Conservation (phyloP, 2,888 invertebrate genomes). For the Torymus tubicola region DNA sequence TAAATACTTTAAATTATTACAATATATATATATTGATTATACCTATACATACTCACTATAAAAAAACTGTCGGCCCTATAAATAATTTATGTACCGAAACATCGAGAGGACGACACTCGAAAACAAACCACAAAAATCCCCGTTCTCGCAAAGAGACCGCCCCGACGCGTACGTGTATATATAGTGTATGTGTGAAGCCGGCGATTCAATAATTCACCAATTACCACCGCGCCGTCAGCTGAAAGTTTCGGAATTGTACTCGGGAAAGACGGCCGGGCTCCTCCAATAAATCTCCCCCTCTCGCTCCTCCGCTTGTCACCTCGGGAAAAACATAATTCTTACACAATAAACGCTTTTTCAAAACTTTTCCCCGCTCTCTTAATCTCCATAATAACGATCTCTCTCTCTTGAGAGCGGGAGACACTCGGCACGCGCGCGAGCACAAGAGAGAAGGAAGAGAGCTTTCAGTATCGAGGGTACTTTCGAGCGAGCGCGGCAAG, state of each 20-base stretch:
- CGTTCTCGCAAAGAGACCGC: conserved; percentile 17
- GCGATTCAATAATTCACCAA: conserved; percentile 54
- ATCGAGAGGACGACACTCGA: background rate
- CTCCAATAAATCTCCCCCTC: conserved; percentile 45
- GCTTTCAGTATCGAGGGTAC: background rate
- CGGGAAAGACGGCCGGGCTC: conserved; percentile 19
- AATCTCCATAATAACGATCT: conserved; percentile 53
- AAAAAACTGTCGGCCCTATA: too few relatives aligned
- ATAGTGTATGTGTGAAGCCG: background rate
- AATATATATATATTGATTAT: too few relatives aligned
- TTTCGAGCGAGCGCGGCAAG: conserved; percentile 5
- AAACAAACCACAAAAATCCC: conserved; percentile 8
- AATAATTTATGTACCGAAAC: too few relatives aligned
- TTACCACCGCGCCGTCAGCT: conserved; percentile 40
- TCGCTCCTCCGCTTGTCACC: conserved; percentile 38
- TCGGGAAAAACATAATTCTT: conserved; percentile 53
- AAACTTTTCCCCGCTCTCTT: conserved; percentile 49
- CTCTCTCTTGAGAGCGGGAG: conserved; percentile 4
- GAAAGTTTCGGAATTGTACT: conserved; percentile 46
- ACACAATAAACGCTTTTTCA: conserved; percentile 53
- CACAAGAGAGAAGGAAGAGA: background rate
- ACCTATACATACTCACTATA: too few relatives aligned
- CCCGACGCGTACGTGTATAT: conserved; percentile 6
- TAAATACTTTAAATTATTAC: too few relatives aligned
- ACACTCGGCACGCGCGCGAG: conserved; percentile 9